Evolutionary conservation across 2,113 vertebrate genomes (phyloP).

Genomic region (Macrotus californicus): DNA sequence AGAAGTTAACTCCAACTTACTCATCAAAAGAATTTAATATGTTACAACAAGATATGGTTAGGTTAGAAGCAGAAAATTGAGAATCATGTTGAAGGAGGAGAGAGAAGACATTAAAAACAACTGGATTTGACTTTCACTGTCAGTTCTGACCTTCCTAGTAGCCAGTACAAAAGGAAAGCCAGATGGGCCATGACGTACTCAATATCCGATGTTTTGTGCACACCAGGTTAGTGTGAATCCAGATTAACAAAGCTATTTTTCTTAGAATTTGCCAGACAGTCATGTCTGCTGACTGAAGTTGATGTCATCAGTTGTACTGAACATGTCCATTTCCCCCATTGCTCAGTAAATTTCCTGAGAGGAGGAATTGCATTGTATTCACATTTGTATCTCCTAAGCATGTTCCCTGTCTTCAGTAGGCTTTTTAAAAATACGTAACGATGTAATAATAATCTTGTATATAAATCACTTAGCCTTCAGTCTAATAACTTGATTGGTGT

Average conservation of each 20-base stretch:
- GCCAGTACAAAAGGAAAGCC: background rate
- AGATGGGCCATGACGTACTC: background rate
- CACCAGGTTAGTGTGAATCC: background rate
- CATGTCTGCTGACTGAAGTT: background rate
- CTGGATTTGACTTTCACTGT: background rate
- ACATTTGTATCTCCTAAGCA: background rate
- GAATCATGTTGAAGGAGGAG: background rate
- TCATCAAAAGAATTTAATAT: conserved; percentile 2
- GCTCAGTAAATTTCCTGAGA: background rate
- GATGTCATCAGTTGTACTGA: background rate
- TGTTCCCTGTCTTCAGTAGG: background rate
- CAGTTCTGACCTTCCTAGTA: background rate
- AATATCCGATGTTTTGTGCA: background rate
- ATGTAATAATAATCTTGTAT: background rate
- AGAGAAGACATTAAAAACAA: background rate
- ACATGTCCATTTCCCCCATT: background rate
- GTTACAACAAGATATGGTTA: background rate
- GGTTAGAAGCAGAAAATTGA: background rate
- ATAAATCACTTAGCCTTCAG: background rate
- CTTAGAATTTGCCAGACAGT: background rate
- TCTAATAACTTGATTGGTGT: background rate
- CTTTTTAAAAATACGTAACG: background rate
- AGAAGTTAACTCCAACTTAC: background rate
- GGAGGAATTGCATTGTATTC: background rate
- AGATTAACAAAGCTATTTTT: conserved; percentile 8